A percentile compares a stretch with the other conserved stretches of the same genome.
These are phyloP conservation scores for Argynnis bischoffii DNA, from an alignment of 2,888 invertebrate species.

Conservation along the genomic window DNA sequence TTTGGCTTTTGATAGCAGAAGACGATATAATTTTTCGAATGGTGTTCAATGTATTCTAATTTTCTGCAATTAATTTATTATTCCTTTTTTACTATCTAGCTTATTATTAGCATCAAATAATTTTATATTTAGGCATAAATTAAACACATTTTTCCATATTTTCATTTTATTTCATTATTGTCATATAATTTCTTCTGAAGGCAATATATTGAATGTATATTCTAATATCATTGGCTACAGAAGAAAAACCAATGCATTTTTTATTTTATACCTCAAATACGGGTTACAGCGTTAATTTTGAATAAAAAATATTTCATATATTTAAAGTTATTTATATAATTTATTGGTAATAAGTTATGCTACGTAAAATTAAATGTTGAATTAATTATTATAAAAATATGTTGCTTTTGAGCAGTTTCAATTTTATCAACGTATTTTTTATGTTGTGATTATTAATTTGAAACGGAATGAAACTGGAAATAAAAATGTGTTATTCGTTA, in stretches of 20 bases:
- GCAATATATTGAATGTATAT: neutral
- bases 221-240: conserved; percentile 25
- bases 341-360: too few species aligned
- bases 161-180: neutral
- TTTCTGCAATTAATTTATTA: conserved; percentile 11
- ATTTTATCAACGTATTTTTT: too few species aligned
- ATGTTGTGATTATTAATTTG: too few species aligned
- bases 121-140: conserved; percentile 1
- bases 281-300: too few species aligned
- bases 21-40: neutral
- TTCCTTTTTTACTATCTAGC: conserved; percentile 4
- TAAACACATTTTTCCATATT: conserved; percentile 11
- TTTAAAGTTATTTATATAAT: too few species aligned
- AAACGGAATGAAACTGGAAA: too few species aligned
- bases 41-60: neutral
- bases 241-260: conserved; percentile 5
- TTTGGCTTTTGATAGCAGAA: conserved; percentile 11
- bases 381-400: too few species aligned
- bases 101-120: conserved; percentile 4
- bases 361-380: too few species aligned
- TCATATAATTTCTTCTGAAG: conserved; percentile 7
- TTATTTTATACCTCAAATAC: neutral
- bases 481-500: too few species aligned
- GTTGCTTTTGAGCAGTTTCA: too few species aligned
- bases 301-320: too few species aligned